Base-by-base conservation (phyloP, 2,797 vertebrate genomes). In the Lagodon rhomboides region DNA sequence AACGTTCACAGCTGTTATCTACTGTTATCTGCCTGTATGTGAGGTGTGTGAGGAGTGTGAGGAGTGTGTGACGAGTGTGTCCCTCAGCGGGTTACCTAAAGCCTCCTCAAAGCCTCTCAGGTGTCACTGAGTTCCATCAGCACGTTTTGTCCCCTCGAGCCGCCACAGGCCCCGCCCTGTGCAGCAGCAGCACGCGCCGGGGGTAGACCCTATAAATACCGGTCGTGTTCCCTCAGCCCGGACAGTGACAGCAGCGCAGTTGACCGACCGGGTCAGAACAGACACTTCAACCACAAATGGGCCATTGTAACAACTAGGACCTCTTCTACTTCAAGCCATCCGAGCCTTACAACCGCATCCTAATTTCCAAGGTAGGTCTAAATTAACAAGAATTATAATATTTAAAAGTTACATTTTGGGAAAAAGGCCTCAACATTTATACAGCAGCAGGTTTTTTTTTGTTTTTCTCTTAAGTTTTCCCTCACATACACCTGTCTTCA, bases 271-370 rank as follows among this genome's bases (percentile, higher is more conserved):
- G 71, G 77, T 89, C 80, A 54, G 10, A 47, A 16, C 17, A 18
- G 46, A 60, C 3, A 80, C 46, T 22, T 68, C 30, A 27, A 61
- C 67, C 58, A 89, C 95, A 87, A 87, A 97, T 96, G 96, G 95
- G 93, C 85, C 83, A 65, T 55, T 50, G 76, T 43, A 68, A 66
- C 75, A 79, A 77, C 70, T 76, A 81, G 46, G 44, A 44, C 27
- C 51, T 85, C 85, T 82, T 77, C 47, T 46, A 74, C 61, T 85
- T 83, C 88, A 83, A 87, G 88, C 87, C 89, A 73, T 84, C 85
- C 67, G 88, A 77, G 83, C 83, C 84, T 83, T 67, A 16, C 81
- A 76, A 11, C 86, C 86, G 75, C 91, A 54, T 60, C 85, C 51
- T 9, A 1, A 54, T 9, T 55, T 49, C 56, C 10, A 75, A 87